Conservation (phyloP, 2,888 invertebrate species). For the Horisme vitalbata region DNA sequence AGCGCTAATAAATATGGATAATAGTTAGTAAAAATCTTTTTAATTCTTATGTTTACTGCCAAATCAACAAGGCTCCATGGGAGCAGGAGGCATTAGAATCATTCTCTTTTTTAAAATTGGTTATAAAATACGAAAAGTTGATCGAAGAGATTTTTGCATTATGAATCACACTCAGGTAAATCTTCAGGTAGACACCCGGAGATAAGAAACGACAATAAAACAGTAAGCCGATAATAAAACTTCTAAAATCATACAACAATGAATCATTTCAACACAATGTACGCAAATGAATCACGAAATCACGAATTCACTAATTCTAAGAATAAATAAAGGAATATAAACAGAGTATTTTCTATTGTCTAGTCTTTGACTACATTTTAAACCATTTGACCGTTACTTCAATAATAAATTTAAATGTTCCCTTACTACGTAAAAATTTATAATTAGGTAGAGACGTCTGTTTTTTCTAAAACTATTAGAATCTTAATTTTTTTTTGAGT, state of each 20-base stretch:
- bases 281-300: conserved; percentile 28
- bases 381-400: too few species aligned
- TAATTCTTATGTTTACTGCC: too few species aligned
- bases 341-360: conserved; percentile 8
- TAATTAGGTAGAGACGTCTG: too few species aligned
- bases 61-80: too few species aligned
- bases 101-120: not conserved
- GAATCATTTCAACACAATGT: conserved; percentile 23
- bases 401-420: too few species aligned
- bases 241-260: conserved; percentile 24
- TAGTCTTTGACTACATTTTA: not conserved
- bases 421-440: too few species aligned
- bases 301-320: conserved; percentile 18
- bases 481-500: too few species aligned
- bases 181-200: conserved; percentile 18
- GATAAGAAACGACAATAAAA: conserved; percentile 23
- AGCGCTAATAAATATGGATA: too few species aligned
- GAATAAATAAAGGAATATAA: conserved; percentile 5
- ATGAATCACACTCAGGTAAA: conserved; percentile 26
- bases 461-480: too few species aligned
- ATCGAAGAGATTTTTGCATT: not conserved
- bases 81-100: too few species aligned
- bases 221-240: conserved; percentile 23
- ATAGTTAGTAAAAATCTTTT: too few species aligned
- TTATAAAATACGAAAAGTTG: not conserved